Percentiles rank a stretch among this genome's conserved stretches.
Conservation (phyloP, 2,113 vertebrate genomes). For the Martes martes region DNA sequence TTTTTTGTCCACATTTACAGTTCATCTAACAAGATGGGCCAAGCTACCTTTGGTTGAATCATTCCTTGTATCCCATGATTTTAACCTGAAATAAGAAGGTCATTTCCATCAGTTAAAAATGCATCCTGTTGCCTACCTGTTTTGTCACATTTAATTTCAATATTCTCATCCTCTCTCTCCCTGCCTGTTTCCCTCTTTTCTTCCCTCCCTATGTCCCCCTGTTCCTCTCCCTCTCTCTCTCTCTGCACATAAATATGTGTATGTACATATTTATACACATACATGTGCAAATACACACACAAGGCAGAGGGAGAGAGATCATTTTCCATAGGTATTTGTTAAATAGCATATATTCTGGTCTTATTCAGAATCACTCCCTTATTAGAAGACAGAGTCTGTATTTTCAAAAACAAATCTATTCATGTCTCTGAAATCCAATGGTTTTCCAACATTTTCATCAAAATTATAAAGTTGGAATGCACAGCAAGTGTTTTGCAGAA, state of each 20-base stretch:
- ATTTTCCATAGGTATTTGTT: not conserved
- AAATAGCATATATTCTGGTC: not conserved
- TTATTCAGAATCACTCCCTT: not conserved
- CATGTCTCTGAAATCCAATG: not conserved
- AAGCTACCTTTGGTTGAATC: not conserved
- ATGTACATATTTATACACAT: not conserved
- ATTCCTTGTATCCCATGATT: not conserved
- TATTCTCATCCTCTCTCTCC: not conserved
- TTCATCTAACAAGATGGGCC: not conserved
- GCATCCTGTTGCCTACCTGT: not conserved
- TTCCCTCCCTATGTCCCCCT: not conserved
- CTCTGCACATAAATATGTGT: not conserved
- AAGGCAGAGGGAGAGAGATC: not conserved
- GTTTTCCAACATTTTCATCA: not conserved
- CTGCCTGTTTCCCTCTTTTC: not conserved
- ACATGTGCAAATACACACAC: not conserved
- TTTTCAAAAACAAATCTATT: not conserved
- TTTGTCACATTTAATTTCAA: not conserved
- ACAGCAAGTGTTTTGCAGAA: accelerated
- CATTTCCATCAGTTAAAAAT: not conserved
- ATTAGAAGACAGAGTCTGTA: not conserved
- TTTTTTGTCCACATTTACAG: not conserved
- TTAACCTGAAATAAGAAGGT: not conserved
- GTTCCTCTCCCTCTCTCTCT: not conserved
- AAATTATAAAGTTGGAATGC: not conserved